A percentile compares a stretch with the other conserved stretches of the same genome.
phyloP scores from a whole-genome alignment of 2,797 vertebrate genomes.

The Channallabes apus region DNA sequence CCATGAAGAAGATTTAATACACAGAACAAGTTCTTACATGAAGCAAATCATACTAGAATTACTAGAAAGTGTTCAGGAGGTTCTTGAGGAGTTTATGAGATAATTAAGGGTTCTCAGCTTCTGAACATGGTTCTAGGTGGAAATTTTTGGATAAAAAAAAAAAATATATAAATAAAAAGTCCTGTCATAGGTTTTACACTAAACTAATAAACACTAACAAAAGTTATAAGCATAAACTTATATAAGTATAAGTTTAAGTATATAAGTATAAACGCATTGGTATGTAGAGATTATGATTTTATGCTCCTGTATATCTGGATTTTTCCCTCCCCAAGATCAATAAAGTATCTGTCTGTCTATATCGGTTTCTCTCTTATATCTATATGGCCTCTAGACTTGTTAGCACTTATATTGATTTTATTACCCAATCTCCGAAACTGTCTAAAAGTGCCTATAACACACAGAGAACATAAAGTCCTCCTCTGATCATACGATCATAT shows the following conservation, averaged over 20 bases:
- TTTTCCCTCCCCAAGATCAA: too few relatives aligned
- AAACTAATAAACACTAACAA: too few relatives aligned
- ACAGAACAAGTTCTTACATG: not conserved
- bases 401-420: not conserved
- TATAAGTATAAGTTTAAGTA: too few relatives aligned
- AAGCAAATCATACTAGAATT: not conserved
- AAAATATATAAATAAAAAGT: too few relatives aligned
- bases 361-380: too few relatives aligned
- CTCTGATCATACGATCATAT: too few relatives aligned
- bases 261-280: too few relatives aligned
- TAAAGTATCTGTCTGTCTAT: too few relatives aligned
- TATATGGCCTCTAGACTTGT: not conserved
- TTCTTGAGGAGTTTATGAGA: not conserved
- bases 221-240: too few relatives aligned
- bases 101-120: not conserved
- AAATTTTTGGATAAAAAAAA: too few relatives aligned
- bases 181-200: too few relatives aligned
- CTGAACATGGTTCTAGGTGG: not conserved
- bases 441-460: not conserved
- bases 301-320: too few relatives aligned
- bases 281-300: not conserved
- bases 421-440: not conserved
- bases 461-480: not conserved
- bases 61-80: not conserved
- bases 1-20: not conserved